Evolutionary conservation across 1,140 invertebrate species (phyloP).

Genomic region (Schlechtendalia chinensis): DNA sequence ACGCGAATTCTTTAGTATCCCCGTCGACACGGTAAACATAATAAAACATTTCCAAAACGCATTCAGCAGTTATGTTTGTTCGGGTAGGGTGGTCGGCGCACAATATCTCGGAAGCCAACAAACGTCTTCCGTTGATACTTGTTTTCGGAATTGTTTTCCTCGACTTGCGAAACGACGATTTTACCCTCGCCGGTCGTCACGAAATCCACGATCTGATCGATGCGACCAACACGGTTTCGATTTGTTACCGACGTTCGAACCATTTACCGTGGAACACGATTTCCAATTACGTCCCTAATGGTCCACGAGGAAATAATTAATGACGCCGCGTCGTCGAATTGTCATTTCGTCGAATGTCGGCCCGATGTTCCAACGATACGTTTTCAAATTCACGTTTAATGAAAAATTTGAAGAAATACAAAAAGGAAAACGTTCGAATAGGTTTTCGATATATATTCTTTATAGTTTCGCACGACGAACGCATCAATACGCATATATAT

Average conservation of each 20-base stretch:
- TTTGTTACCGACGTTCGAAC: neutral
- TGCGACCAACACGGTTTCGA: neutral
- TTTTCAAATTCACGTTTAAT: no score
- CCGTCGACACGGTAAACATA: neutral
- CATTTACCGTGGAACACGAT: no score
- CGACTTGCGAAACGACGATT: no score
- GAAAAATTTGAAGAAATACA: neutral
- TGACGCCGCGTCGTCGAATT: neutral
- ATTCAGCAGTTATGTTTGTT: slow-evolving; percentile 8
- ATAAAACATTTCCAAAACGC: slow-evolving; percentile 25
- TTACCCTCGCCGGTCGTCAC: no score
- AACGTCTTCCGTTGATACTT: slow-evolving; percentile 17
- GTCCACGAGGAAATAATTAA: no score
- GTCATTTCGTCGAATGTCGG: no score
- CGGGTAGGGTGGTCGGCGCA: neutral
- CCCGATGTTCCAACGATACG: no score
- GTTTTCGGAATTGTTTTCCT: neutral
- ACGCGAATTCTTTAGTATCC: neutral
- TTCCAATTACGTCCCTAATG: no score
- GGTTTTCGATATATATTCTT: neutral
- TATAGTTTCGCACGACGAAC: neutral
- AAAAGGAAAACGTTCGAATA: neutral
- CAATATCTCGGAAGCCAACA: neutral
- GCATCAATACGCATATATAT: no score
- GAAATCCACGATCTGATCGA: no score